phyloP scores from a whole-genome alignment of 1,140 invertebrate species.

The Panagrolaimus sp. region DNA sequence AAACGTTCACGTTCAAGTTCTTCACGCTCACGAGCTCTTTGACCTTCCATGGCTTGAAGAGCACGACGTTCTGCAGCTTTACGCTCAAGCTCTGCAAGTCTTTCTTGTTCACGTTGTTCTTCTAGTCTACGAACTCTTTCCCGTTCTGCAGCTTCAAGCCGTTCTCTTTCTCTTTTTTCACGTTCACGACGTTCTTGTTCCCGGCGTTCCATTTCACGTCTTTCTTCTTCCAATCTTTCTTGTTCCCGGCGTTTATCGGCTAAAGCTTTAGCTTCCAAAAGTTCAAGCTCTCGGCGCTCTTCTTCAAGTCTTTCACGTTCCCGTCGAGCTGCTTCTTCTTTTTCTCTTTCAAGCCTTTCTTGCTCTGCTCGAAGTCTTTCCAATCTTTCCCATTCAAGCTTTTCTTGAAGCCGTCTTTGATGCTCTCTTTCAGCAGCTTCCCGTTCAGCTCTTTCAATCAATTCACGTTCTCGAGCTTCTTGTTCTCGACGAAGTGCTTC shows the following conservation, averaged over 20 bases:
- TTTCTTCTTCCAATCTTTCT: slow-evolving; percentile 39
- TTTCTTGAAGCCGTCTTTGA: slow-evolving; percentile 20
- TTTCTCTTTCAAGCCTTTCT: slow-evolving; percentile 46
- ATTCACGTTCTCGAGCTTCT: slow-evolving; percentile 30
- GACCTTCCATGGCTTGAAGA: slow-evolving; percentile 38
- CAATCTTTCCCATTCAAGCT: slow-evolving; percentile 28
- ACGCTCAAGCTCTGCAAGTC: slow-evolving; percentile 40
- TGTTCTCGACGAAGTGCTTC: slow-evolving; percentile 31
- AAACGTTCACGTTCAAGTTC: slow-evolving; percentile 46
- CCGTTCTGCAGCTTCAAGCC: slow-evolving; percentile 32
- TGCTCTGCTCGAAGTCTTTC: slow-evolving; percentile 44
- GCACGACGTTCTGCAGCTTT: slow-evolving; percentile 37
- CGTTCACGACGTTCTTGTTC: slow-evolving; percentile 34
- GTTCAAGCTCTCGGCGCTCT: slow-evolving; percentile 47
- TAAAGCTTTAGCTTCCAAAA: slow-evolving; percentile 27
- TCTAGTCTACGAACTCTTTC: slow-evolving; percentile 31
- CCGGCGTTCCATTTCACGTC: slow-evolving; percentile 31
- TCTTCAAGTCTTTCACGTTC: slow-evolving; percentile 49
- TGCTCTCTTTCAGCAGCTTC: slow-evolving; percentile 34
- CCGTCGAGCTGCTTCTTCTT: slow-evolving; percentile 26
- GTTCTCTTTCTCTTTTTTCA: slow-evolving; percentile 42
- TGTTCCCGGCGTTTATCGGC: slow-evolving; percentile 41
- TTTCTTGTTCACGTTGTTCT: slow-evolving; percentile 37
- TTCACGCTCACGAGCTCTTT: slow-evolving; percentile 26
- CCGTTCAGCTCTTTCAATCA: slow-evolving; percentile 25